These are phyloP conservation scores for Eurytoma californica DNA, from an alignment of 2,888 invertebrate genomes.

Conservation along the genomic window DNA sequence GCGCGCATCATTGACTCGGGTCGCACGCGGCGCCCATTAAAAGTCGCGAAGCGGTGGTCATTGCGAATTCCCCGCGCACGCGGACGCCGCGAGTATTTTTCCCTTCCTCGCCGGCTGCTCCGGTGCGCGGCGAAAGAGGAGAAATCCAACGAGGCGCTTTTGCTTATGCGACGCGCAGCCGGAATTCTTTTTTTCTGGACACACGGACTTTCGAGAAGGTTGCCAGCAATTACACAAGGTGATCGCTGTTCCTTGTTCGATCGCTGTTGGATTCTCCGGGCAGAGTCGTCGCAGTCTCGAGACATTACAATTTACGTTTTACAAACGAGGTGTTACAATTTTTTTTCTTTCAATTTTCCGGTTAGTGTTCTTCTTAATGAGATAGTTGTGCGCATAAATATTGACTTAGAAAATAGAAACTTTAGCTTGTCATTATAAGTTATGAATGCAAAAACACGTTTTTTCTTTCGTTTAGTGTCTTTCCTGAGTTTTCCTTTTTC, in stretches of 20 bases:
- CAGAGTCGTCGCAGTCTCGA: too few relatives aligned
- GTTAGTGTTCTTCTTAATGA: too few relatives aligned
- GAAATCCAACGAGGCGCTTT: slow-evolving; percentile 2
- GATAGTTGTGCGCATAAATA: too few relatives aligned
- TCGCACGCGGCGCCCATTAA: not conserved
- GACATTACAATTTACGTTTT: too few relatives aligned
- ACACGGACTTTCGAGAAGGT: not conserved
- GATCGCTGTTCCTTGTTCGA: slow-evolving; percentile 4
- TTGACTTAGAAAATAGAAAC: too few relatives aligned
- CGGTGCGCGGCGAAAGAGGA: slow-evolving; percentile 23
- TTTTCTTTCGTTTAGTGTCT: too few relatives aligned
- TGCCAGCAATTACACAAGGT: not conserved
- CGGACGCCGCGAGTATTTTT: not conserved
- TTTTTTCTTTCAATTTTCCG: too few relatives aligned
- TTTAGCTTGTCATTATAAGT: too few relatives aligned
- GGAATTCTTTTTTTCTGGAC: slow-evolving; percentile 1
- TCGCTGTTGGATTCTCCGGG: not conserved
- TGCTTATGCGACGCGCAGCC: slow-evolving; percentile 9
- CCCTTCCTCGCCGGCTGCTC: not conserved
- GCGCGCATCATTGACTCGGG: slow-evolving; percentile 10
- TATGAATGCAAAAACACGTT: too few relatives aligned
- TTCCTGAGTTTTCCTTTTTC: too few relatives aligned
- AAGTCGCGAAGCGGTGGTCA: not conserved
- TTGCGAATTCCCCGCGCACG: slow-evolving; percentile 19
- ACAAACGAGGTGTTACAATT: too few relatives aligned